Conservation (phyloP, 1,140 invertebrate species). For the Sitodiplosis mosellana region DNA sequence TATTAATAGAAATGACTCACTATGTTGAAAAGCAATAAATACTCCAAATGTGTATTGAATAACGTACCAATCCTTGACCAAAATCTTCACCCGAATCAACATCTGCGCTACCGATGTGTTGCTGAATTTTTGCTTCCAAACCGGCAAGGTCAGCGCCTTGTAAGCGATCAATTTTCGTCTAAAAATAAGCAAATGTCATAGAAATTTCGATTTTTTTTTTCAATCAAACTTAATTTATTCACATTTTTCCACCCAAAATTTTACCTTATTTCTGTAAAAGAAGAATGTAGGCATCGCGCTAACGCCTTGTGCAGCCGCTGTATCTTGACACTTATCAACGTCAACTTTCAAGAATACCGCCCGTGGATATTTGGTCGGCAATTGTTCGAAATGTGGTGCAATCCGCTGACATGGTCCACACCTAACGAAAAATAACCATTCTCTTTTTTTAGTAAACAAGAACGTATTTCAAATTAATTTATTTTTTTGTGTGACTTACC, state of each 20-base stretch:
- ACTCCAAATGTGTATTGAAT: too few species aligned
- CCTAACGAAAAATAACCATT: slow-evolving; percentile 24
- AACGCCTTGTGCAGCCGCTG: slow-evolving; percentile 67
- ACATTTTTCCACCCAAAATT: too few species aligned
- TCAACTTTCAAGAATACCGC: slow-evolving; percentile 92
- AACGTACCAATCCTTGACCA: slow-evolving; percentile 26
- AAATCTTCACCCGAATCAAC: slow-evolving; percentile 56
- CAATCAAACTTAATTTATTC: neutral
- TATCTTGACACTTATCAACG: slow-evolving; percentile 74
- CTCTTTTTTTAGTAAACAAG: neutral
- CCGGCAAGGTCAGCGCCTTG: slow-evolving; percentile 66
- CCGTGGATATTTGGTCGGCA: slow-evolving; percentile 68
- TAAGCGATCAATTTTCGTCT: slow-evolving; percentile 59
- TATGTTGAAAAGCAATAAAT: neutral
- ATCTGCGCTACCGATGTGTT: slow-evolving; percentile 55
- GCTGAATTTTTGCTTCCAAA: slow-evolving; percentile 77
- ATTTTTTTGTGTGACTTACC: slow-evolving; percentile 34
- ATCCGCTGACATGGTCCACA: slow-evolving; percentile 90
- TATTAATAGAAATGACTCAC: neutral
- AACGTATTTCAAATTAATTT: neutral
- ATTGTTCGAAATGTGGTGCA: slow-evolving; percentile 72
- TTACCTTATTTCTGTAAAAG: slow-evolving; percentile 73
- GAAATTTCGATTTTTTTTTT: neutral
- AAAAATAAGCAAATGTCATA: slow-evolving; percentile 11
- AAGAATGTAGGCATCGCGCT: slow-evolving; percentile 96